Base-by-base conservation (phyloP, 2,888 invertebrate species). In the Fragum whitleyi region DNA sequence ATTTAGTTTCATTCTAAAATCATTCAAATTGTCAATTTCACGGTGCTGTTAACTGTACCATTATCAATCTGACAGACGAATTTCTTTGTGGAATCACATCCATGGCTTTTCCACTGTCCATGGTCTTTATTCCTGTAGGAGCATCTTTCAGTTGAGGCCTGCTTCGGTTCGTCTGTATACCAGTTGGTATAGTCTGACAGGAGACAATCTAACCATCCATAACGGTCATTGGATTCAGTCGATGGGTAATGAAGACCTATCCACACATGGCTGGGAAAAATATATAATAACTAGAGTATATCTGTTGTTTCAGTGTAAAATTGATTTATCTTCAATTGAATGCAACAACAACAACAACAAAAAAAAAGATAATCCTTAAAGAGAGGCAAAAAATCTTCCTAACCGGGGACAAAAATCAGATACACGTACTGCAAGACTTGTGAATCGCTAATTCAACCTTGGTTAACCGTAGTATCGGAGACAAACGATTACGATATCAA, bases 231-330 rank as follows among this genome's bases (percentile, higher is more conserved):
- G 28, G 55, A n/a, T 14, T 71, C 70, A 39, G 53, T 69, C 28
- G 28, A 21, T 0, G 78, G 78, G 29, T 79, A 79, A 36, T 79
- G 78, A 2, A 79, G 74, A n/a, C 78, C 78, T 7, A 79, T 65
- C 78, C 78, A 79, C 1, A 69, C 6, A 26, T 74, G 36, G 9
- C 65, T 65, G 14, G 19, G n/a, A n/a, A n/a, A 23, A 57, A 57
- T 36, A 36, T 51, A 36, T n/a, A n/a, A n/a, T n/a, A n/a, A n/a
- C n/a, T n/a, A n/a, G n/a, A n/a, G n/a, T n/a, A n/a, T n/a, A n/a
- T n/a, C n/a, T n/a, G n/a, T n/a, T n/a, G n/a, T 16, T 11, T 42
- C 11, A 16, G 9, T 42, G 42, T 11, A 16, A 42, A 42, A 42
- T 42, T 9, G 16, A 42, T 42, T 42, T 16, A 42, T 42, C 9